Conservation (phyloP, 2,113 vertebrate species). For the Thinocorus orbignyianus region DNA sequence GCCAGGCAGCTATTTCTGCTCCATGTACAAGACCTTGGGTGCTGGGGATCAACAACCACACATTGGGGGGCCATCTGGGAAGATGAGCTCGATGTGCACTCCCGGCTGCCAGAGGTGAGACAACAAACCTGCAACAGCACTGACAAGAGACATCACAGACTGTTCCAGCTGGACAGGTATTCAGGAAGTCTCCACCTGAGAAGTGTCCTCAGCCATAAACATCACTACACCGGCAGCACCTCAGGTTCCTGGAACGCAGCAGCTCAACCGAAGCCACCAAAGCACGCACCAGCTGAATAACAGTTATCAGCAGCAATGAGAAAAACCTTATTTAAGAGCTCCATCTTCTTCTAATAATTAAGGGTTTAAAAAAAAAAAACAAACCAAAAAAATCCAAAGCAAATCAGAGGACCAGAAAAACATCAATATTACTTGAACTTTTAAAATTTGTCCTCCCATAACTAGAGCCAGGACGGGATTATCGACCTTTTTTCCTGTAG, state of each 20-base stretch:
- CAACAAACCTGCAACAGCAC: fast-evolving
- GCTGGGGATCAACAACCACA: background rate
- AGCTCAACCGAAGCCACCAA: background rate
- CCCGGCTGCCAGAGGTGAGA: too few relatives aligned
- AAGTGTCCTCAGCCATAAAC: background rate
- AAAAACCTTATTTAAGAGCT: background rate
- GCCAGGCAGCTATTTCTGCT: background rate
- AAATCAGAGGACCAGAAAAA: background rate
- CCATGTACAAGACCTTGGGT: fast-evolving
- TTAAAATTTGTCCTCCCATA: background rate
- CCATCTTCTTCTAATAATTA: background rate
- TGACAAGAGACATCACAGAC: too few relatives aligned
- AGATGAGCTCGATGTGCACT: background rate
- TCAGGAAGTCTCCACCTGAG: background rate
- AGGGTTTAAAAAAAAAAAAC: background rate
- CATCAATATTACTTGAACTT: background rate
- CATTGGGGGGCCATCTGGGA: background rate
- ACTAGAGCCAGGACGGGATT: background rate
- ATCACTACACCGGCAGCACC: too few relatives aligned
- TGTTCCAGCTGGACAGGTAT: background rate
- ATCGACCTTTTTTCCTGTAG: background rate
- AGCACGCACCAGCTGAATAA: background rate
- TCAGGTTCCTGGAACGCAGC: background rate
- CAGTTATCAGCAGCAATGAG: background rate
- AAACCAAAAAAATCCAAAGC: too few relatives aligned